Conservation (phyloP, 2,797 vertebrate genomes). For the Garrulus glandarius region DNA sequence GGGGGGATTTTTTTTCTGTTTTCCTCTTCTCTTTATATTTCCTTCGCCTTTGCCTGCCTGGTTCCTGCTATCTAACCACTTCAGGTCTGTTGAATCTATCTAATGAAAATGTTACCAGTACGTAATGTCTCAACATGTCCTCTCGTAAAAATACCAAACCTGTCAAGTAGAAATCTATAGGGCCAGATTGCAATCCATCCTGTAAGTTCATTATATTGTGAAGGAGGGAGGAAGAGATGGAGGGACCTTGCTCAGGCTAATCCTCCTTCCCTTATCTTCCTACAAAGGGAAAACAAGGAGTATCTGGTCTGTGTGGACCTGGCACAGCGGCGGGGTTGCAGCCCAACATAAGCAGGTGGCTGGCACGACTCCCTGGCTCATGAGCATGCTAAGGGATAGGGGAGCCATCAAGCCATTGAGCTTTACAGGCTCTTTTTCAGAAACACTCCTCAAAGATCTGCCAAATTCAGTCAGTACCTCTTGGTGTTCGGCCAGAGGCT, state of each 20-base stretch:
- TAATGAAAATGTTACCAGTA: background rate
- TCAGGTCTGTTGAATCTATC: background rate
- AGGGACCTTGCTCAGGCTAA: background rate
- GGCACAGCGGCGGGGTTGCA: fast-evolving
- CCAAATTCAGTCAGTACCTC: background rate
- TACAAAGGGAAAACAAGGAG: background rate
- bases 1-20: fast-evolving
- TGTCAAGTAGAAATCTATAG: background rate
- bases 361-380: background rate
- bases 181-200: background rate
- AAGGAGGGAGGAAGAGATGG: fast-evolving
- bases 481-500: fast-evolving
- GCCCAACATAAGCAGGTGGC: background rate
- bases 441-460: background rate
- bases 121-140: background rate
- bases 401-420: background rate
- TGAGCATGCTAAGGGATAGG: fast-evolving
- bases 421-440: background rate
- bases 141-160: background rate
- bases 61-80: background rate
- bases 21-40: background rate
- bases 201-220: background rate
- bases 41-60: background rate
- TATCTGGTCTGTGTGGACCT: fast-evolving
- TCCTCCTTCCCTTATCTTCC: background rate